These are phyloP conservation scores for Aspidiotus destructor DNA, from an alignment of 2,888 invertebrate genomes.

Conservation along the genomic window DNA sequence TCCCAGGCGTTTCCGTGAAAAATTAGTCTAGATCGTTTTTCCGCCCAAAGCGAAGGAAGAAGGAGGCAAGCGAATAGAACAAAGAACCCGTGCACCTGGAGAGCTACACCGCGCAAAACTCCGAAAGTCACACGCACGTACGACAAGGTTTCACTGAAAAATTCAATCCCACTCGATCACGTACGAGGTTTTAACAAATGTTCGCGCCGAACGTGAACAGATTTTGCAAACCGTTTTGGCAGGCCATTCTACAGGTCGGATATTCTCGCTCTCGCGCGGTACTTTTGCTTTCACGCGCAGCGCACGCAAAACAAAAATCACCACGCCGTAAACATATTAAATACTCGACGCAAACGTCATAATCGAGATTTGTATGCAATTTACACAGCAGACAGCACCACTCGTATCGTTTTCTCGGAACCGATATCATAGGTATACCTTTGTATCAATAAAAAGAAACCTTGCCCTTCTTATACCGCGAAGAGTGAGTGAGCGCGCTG, in stretches of 20 bases:
- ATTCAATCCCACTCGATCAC: conserved; percentile 19
- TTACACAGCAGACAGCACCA: neutral
- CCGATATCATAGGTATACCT: neutral
- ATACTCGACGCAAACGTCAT: neutral
- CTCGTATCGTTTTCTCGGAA: neutral
- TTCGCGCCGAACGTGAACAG: conserved; percentile 23
- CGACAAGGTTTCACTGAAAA: neutral
- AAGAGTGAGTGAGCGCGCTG: too few species aligned
- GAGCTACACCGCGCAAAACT: too few species aligned
- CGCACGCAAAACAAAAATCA: neutral
- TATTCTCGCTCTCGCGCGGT: neutral
- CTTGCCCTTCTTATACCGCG: neutral
- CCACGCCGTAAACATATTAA: neutral
- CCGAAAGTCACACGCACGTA: too few species aligned
- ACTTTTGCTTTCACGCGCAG: neutral
- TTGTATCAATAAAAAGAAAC: neutral
- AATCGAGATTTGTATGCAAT: neutral
- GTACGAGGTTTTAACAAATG: conserved; percentile 30
- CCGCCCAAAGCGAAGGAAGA: too few species aligned
- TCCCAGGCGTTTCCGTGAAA: too few species aligned
- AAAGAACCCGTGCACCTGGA: too few species aligned
- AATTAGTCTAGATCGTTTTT: too few species aligned
- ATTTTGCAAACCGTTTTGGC: conserved; percentile 13
- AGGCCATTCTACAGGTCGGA: neutral
- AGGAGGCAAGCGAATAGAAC: too few species aligned